These are phyloP conservation scores for Congeria kusceri DNA, from an alignment of 2,888 invertebrate species.

Conservation along the genomic window DNA sequence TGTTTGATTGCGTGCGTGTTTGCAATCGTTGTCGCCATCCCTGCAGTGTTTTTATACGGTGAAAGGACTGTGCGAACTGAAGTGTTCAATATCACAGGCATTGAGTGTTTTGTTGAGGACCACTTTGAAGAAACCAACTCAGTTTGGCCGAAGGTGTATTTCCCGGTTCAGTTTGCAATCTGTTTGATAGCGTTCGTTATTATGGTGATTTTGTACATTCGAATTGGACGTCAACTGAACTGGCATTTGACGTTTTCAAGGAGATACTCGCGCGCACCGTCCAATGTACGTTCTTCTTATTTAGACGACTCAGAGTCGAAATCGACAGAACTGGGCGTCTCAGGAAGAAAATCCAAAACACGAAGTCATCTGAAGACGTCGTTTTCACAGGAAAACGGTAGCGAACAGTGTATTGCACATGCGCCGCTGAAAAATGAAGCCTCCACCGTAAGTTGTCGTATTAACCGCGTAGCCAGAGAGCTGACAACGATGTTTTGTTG, in stretches of 20 bases:
- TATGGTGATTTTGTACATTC: constrained; percentile 63
- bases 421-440: background rate
- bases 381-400: background rate
- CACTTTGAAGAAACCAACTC: constrained; percentile 44
- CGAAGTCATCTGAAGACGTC: background rate
- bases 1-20: constrained; percentile 59
- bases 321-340: background rate
- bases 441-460: background rate
- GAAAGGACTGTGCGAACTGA: constrained; percentile 65
- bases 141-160: constrained; percentile 65
- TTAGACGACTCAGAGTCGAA: background rate
- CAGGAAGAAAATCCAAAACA: background rate
- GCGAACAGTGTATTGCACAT: background rate
- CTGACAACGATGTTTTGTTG: background rate
- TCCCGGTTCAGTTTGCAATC: constrained; percentile 59
- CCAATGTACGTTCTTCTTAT: background rate
- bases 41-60: constrained; percentile 68
- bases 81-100: constrained; percentile 28
- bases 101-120: too few relatives aligned
- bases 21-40: constrained; percentile 67
- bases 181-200: constrained; percentile 55
- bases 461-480: background rate
- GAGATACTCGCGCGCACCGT: background rate
- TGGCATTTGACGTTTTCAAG: constrained; percentile 36
- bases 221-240: constrained; percentile 59